phyloP scores from a whole-genome alignment of 2,888 invertebrate genomes.

The Drosophila antonietae region DNA sequence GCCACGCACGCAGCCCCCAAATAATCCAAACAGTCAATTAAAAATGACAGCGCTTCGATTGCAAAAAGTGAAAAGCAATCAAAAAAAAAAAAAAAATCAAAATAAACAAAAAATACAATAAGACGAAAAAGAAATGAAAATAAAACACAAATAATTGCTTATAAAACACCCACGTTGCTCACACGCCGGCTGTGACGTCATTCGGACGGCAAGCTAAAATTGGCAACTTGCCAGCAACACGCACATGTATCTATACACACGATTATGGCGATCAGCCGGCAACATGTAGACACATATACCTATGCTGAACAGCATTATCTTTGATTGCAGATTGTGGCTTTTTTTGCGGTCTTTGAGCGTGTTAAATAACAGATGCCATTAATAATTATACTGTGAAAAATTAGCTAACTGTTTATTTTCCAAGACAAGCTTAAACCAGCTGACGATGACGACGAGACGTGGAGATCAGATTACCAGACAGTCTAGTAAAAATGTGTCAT shows the following conservation, averaged over 20 bases:
- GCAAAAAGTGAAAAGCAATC: constrained; percentile 45
- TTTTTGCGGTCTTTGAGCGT: background rate
- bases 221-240: constrained; percentile 46
- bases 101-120: constrained; percentile 13
- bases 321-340: constrained; percentile 10
- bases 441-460: constrained; percentile 11
- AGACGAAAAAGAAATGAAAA: constrained; percentile 20
- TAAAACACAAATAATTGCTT: constrained; percentile 32
- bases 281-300: constrained; percentile 8
- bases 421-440: constrained; percentile 16
- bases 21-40: constrained; percentile 58
- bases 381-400: constrained; percentile 20
- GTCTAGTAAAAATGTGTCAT: constrained; percentile 4
- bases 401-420: constrained; percentile 20
- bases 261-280: constrained; percentile 28
- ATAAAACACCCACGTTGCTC: constrained; percentile 42
- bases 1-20: constrained; percentile 48
- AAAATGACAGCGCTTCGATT: constrained; percentile 48
- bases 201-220: constrained; percentile 28
- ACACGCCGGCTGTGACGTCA: constrained; percentile 51
- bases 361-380: constrained; percentile 30
- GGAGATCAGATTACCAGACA: constrained; percentile 33
- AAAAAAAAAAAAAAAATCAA: constrained; percentile 30
- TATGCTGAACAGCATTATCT: constrained; percentile 13
- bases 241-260: background rate